phyloP scores from a whole-genome alignment of 2,113 vertebrate genomes.

The Casuarius casuarius region DNA sequence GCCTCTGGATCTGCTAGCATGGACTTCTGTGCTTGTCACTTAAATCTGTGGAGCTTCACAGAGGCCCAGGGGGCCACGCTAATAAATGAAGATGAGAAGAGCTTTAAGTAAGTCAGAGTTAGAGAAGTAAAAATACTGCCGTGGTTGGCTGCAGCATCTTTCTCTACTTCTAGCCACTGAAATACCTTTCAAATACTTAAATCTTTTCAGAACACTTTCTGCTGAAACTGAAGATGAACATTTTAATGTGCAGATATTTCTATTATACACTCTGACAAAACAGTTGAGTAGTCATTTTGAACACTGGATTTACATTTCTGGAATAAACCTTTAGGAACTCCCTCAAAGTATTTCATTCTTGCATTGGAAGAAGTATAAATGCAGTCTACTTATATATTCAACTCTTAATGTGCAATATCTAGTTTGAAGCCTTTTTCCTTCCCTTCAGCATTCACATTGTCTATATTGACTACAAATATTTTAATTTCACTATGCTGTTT shows the following conservation, averaged over 20 bases:
- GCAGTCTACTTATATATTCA: neutral
- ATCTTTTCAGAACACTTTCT: neutral
- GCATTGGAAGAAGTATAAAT: neutral
- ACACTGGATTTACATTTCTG: neutral
- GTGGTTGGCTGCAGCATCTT: neutral
- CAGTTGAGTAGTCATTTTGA: neutral
- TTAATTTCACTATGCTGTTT: neutral
- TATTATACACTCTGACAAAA: neutral
- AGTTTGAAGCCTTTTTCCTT: neutral
- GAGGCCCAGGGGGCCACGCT: neutral
- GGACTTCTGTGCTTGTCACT: constrained; percentile 2
- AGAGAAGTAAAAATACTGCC: neutral
- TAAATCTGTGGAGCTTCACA: constrained; percentile 6
- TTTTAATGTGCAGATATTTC: neutral
- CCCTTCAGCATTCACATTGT: neutral
- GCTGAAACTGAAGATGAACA: neutral
- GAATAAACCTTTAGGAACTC: neutral
- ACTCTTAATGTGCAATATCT: neutral
- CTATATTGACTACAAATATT: neutral
- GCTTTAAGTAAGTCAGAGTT: constrained; percentile 1
- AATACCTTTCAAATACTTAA: neutral
- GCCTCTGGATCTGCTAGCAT: neutral
- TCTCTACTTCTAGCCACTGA: neutral
- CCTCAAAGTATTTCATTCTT: neutral
- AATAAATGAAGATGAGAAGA: constrained; percentile 1